Evolutionary conservation across 2,113 vertebrate species (phyloP), one percentile per base, ranked within the genome.

Genomic region (Corynorhinus townsendii): DNA sequence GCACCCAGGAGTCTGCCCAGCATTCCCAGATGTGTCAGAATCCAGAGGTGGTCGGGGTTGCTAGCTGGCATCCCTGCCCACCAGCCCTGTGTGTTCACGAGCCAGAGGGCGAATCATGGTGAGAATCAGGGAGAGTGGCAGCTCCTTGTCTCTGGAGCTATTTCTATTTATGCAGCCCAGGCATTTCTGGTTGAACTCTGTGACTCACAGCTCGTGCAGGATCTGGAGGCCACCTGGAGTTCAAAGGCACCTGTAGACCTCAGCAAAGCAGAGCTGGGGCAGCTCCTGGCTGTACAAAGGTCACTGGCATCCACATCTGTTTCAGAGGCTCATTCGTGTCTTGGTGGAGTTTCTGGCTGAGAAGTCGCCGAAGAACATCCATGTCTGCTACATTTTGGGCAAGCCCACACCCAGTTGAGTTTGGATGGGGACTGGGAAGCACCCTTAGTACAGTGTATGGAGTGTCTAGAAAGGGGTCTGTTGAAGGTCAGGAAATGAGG

Each of bases 141-240:
- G 45, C 16, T 89, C 4, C 17, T 72, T 33, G 8, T 24, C 35
- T 43, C 43, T 14, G 12, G 11, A 52, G 56, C 75, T 93, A 15
- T 59, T 94, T 90, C 52, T 40, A 28, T 40, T 87, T 73, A 4
- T 15, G 40, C 2, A 28, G 43, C 77, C 24, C 93, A 64, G 59
- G 33, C 5, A 12, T 71, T 95, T 83, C 93, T 91, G 38, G 68
- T 68, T 45, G 66, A 85, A 35, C 7, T n/a, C 40, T 56, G 77
- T 40, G 54, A 75, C 72, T 85, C 76, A 47, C n/a, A 71, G 43
- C 43, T 93, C n/a, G 19, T 45, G 49, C 12, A 66, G 93, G 72
- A 77, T 90, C 96, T 96, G 95, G 96, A 95, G 96, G 73, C 62
- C 68, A 88, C 92, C 76, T 95, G 54, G 85, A 96, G 87, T 93